Evolutionary conservation across 2,888 invertebrate genomes (phyloP).

Genomic region (Rhabditoides inermis): DNA sequence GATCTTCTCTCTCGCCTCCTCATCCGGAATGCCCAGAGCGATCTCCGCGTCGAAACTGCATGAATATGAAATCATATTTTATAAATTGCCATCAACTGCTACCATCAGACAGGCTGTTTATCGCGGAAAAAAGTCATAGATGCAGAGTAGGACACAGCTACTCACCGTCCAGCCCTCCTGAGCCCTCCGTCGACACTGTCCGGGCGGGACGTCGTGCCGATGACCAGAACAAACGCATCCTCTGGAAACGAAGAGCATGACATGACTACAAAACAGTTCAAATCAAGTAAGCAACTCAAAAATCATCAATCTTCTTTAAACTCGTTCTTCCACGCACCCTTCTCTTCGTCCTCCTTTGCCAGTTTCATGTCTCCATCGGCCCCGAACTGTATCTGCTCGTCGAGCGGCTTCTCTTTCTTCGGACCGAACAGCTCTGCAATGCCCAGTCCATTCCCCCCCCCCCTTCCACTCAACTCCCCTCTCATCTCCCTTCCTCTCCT

Average conservation of each 20-base stretch:
- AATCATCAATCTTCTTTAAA: too few species aligned
- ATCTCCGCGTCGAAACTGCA: constrained; percentile 94
- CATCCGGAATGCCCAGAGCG: constrained; percentile 81
- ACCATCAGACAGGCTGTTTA: too few species aligned
- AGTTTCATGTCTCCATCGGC: constrained; percentile 27
- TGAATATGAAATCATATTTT: too few species aligned
- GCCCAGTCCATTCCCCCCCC: too few species aligned
- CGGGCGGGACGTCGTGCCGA: constrained; percentile 90
- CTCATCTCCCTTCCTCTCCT: too few species aligned
- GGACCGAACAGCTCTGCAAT: constrained; percentile 28
- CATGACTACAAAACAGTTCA: too few species aligned
- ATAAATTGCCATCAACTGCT: too few species aligned
- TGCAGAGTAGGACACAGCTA: constrained; percentile 9
- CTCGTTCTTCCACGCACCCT: too few species aligned
- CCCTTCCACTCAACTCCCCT: too few species aligned
- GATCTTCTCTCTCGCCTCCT: constrained; percentile 63
- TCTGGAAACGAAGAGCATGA: not conserved
- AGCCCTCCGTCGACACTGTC: constrained; percentile 85
- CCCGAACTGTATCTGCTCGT: constrained; percentile 23
- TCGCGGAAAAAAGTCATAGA: constrained; percentile 62
- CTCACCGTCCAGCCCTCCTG: constrained; percentile 55
- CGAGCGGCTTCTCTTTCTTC: constrained; percentile 22
- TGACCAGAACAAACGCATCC: constrained; percentile 56
- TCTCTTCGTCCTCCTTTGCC: constrained; percentile 1
- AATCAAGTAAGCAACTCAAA: too few species aligned